Evolutionary conservation across 2,113 vertebrate genomes (phyloP), one percentile per base, ranked within the genome.

Genomic region (Brachyhypopomus occidentalis): DNA sequence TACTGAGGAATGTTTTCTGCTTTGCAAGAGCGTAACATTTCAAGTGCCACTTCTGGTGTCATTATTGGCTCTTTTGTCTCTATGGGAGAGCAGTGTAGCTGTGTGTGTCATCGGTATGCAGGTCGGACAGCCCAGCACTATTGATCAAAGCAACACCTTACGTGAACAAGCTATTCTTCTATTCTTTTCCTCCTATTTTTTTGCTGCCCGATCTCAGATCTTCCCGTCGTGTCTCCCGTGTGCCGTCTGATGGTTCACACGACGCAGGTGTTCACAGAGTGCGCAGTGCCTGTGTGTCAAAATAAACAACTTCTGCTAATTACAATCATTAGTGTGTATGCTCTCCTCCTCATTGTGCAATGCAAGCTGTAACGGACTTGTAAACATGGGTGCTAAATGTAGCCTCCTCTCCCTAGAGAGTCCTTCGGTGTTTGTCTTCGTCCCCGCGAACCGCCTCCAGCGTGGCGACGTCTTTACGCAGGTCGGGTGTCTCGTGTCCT

Each of bases 301-400:
- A 59, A 78, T 71, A 78, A 58, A 78, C 77, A 59, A 59, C 77
- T 70, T 78, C 66, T 71, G 66, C 38, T 78, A 36, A 78, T 78
- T 60, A 34, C 0, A 36, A 60, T 75, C 52, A 5, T 58, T n/a
- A 14, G 27, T 20, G 36, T 80, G 30, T 19, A 25, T 70, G n/a
- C 27, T 60, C 34, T 19, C 36, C 34, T 14, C 27, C 2, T 20
- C 52, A 16, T 9, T 34, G 17, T 19, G 6, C 59, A 64, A 58
- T 38, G 69, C 34, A 17, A 52, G n/a, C 2, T 20, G 2, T 58
- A 56, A 38, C 7, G 19, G 16, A 19, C 7, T 67, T 36, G 4
- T 16, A 0, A 36, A 36, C 17, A 22, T 25, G 41, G 12, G 25
- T 11, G 11, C 12, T 19, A 30, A 4, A 5, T 14, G n/a, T 45